Evolutionary conservation across 2,797 vertebrate genomes (phyloP).

Genomic region (Paguma larvata): DNA sequence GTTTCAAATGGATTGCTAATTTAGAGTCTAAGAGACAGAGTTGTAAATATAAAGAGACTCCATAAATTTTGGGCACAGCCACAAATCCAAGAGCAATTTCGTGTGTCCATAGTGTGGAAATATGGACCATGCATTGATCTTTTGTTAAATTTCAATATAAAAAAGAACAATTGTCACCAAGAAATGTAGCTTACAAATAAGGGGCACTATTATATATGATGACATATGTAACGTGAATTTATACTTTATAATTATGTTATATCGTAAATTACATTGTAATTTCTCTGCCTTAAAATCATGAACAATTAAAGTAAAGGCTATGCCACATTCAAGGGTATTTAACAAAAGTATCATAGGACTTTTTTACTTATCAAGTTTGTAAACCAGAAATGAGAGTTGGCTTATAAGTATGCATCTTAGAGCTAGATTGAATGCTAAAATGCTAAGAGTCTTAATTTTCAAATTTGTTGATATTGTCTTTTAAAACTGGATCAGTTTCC

Average conservation of each 20-base stretch:
- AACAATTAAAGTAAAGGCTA: background rate
- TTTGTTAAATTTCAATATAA: slow-evolving; percentile 43
- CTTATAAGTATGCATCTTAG: background rate
- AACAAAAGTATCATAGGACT: background rate
- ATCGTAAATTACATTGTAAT: background rate
- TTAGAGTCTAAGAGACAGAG: background rate
- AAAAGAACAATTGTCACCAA: background rate
- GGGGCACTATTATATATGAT: background rate
- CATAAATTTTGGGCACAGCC: slow-evolving; percentile 9
- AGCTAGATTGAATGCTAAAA: background rate
- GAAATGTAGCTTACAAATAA: slow-evolving; percentile 30
- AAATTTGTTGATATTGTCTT: background rate
- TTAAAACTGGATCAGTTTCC: background rate
- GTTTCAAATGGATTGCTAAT: background rate
- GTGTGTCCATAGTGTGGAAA: background rate
- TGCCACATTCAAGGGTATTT: background rate
- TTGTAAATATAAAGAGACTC: slow-evolving; percentile 49
- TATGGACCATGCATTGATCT: background rate
- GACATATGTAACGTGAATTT: background rate
- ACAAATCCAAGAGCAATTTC: slow-evolving; percentile 62
- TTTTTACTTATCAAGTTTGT: background rate
- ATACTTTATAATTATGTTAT: background rate
- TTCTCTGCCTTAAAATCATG: background rate
- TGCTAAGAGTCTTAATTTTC: slow-evolving; percentile 20
- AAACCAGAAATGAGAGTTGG: background rate